phyloP scores from a whole-genome alignment of 2,113 vertebrate species.

The Lutjanus erythropterus region DNA sequence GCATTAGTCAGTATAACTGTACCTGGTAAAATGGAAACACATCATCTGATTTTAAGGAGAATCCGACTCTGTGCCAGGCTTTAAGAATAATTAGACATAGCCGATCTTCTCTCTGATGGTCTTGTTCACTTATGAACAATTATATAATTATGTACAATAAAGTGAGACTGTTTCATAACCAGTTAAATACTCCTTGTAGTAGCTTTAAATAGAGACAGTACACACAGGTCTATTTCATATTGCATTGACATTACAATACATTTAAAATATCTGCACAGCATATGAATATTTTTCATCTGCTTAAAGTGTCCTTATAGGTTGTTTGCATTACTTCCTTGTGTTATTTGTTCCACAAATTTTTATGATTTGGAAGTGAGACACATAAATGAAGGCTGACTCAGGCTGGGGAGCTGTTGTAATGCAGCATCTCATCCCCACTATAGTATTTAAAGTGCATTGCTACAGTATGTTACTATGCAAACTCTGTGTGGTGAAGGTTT shows the following conservation, averaged over 20 bases:
- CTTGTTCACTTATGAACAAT: no score
- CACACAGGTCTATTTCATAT: no score
- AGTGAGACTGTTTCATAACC: no score
- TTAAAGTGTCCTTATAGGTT: not conserved
- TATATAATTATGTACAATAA: no score
- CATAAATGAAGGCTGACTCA: not conserved
- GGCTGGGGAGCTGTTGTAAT: not conserved
- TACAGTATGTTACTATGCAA: conserved; percentile 48
- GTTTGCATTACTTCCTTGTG: not conserved
- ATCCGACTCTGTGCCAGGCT: no score
- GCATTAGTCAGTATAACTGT: no score
- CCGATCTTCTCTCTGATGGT: no score
- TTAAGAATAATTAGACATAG: no score
- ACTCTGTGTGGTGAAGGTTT: conserved; percentile 10
- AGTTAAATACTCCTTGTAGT: no score
- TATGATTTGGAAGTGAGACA: not conserved
- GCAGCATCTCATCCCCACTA: conserved; percentile 5
- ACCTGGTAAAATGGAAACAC: no score
- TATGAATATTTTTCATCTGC: not conserved
- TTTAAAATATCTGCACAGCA: not conserved
- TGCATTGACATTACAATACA: not conserved
- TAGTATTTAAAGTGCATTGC: not conserved
- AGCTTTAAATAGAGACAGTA: no score
- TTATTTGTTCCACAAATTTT: not conserved
- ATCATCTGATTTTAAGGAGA: no score